Evolutionary conservation across 2,888 invertebrate species (phyloP).

Genomic region (Diabrotica balteata): DNA sequence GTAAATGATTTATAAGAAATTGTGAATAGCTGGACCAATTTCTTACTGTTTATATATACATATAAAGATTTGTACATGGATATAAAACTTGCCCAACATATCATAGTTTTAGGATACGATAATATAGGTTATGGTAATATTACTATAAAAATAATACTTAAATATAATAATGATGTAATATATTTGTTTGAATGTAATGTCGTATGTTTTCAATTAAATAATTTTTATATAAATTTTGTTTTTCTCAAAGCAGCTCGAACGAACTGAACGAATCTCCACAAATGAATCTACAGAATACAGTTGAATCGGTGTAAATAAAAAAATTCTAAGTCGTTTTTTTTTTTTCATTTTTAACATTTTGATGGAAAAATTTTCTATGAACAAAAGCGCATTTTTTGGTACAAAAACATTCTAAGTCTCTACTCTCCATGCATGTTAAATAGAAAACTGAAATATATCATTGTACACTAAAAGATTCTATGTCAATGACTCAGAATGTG

Average conservation of each 20-base stretch:
- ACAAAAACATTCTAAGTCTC: too few relatives aligned
- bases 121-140: slow-evolving; percentile 9
- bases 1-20: slow-evolving; percentile 42
- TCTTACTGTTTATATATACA: slow-evolving; percentile 56
- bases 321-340: too few relatives aligned
- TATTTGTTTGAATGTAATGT: slow-evolving; percentile 20
- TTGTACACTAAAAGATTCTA: too few relatives aligned
- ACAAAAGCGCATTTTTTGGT: too few relatives aligned
- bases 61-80: slow-evolving; percentile 40
- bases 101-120: slow-evolving; percentile 44
- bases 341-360: too few relatives aligned
- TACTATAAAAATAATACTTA: slow-evolving; percentile 1
- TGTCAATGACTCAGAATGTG: too few relatives aligned
- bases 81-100: slow-evolving; percentile 46
- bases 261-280: too few relatives aligned
- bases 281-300: too few relatives aligned
- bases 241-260: background rate
- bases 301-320: too few relatives aligned
- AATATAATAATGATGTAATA: slow-evolving; percentile 10
- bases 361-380: too few relatives aligned
- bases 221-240: slow-evolving; percentile 7
- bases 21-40: slow-evolving; percentile 58
- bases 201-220: slow-evolving; percentile 18
- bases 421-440: too few relatives aligned
- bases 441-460: too few relatives aligned